Conservation (phyloP, 2,797 vertebrate genomes). For the Gila robusta region DNA sequence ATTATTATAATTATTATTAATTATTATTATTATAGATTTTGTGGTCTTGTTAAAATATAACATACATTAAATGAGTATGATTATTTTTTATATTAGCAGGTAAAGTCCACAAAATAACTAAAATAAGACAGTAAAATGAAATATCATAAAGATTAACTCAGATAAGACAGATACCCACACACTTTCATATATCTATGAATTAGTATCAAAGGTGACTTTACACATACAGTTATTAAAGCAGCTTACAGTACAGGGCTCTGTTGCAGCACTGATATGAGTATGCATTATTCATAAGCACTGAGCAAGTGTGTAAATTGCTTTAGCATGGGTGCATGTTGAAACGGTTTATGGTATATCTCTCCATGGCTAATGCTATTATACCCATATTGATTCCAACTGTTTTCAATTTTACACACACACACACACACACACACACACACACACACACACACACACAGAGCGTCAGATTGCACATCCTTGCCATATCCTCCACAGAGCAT, state of each 20-base stretch:
- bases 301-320: conserved; percentile 69
- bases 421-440: conserved; percentile 3
- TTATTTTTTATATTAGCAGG: not conserved
- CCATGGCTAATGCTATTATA: conserved; percentile 49
- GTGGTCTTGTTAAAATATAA: not conserved
- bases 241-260: conserved; percentile 27
- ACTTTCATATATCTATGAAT: conserved; percentile 12
- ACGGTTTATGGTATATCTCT: conserved; percentile 71
- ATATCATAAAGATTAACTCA: not conserved
- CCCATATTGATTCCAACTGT: conserved; percentile 43
- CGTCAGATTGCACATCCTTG: not conserved
- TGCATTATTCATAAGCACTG: conserved; percentile 75
- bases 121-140: not conserved
- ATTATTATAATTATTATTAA: not conserved
- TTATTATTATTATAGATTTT: not conserved
- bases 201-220: conserved; percentile 38
- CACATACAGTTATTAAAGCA: conserved; percentile 34
- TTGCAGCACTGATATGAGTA: conserved; percentile 67
- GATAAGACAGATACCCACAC: not conserved
- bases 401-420: conserved; percentile 57
- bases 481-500: conserved; percentile 30
- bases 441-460: conserved; percentile 57
- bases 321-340: conserved; percentile 65
- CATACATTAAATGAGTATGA: not conserved
- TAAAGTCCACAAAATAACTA: not conserved